Percentiles rank a stretch among this genome's conserved stretches.
These are phyloP conservation scores for Apomyelois bistriatella DNA, from an alignment of 2,888 invertebrate species.

Conservation along the genomic window DNA sequence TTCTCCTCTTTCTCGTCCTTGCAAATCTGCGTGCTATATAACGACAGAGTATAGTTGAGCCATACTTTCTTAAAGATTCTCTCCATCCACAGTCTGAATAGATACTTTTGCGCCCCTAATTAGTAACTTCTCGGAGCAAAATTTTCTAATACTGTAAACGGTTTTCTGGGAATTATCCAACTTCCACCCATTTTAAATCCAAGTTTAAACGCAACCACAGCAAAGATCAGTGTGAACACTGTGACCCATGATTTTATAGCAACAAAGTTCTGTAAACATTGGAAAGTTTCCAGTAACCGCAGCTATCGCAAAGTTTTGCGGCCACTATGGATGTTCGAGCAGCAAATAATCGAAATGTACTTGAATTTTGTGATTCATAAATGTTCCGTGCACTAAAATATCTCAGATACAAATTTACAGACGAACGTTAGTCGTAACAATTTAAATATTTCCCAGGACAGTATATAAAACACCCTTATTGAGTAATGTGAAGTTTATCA, in stretches of 20 bases:
- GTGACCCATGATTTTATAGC: constrained; percentile 4
- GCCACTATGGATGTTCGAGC: background rate
- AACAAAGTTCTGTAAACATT: constrained; percentile 3
- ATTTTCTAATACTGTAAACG: background rate
- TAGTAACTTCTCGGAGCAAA: background rate
- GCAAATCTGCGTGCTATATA: too few species aligned
- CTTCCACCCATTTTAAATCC: background rate
- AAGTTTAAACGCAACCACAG: background rate
- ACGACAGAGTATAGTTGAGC: background rate
- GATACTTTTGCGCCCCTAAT: background rate
- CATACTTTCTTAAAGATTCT: background rate
- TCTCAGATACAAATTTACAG: constrained; percentile 3
- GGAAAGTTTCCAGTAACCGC: constrained; percentile 7
- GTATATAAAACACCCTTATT: constrained; percentile 24
- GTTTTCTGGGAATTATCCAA: background rate
- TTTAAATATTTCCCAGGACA: background rate
- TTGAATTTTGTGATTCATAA: constrained; percentile 1
- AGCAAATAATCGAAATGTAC: constrained; percentile 1
- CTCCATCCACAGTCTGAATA: background rate
- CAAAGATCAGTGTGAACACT: background rate
- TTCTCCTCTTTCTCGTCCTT: background rate
- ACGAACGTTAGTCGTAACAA: constrained; percentile 1
- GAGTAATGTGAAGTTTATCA: constrained; percentile 21
- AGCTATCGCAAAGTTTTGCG: constrained; percentile 4
- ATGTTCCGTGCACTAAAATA: constrained; percentile 1